phyloP scores from a whole-genome alignment of 2,888 invertebrate species.

The Drosophila multiciliata region DNA sequence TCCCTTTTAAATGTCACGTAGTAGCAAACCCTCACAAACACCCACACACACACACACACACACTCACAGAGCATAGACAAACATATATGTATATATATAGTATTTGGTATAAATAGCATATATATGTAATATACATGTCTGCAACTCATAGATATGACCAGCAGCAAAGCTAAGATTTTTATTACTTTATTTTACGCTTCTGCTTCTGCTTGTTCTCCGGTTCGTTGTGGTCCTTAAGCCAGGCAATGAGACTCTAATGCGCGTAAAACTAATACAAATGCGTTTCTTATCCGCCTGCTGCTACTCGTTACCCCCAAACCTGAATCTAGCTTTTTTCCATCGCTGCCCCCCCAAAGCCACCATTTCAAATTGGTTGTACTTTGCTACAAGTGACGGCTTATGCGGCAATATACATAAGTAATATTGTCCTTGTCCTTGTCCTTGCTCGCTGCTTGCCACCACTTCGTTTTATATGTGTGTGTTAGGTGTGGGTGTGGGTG shows the following conservation, averaged over 20 bases:
- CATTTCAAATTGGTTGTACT: conserved; percentile 76
- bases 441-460: conserved; percentile 13
- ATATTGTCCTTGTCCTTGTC: conserved; percentile 68
- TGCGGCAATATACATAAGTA: conserved; percentile 78
- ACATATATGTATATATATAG: not conserved
- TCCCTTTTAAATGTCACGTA: conserved; percentile 77
- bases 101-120: conserved; percentile 6
- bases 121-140: conserved; percentile 61
- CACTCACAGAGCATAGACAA: conserved; percentile 18
- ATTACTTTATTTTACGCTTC: conserved; percentile 78
- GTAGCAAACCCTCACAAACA: conserved; percentile 13
- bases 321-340: not conserved
- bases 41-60: conserved; percentile 21
- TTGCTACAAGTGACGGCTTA: conserved; percentile 79
- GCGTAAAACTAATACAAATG: conserved; percentile 80
- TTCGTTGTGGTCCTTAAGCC: conserved; percentile 64
- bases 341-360: conserved; percentile 17
- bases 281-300: conserved; percentile 73
- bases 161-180: conserved; percentile 71
- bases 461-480: not conserved
- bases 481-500: not conserved
- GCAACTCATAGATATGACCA: conserved; percentile 69
- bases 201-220: conserved; percentile 49
- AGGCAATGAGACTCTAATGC: conserved; percentile 79
- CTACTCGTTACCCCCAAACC: conserved; percentile 7